phyloP scores from a whole-genome alignment of 1,140 invertebrate species.

The Caerostris extrusa region DNA sequence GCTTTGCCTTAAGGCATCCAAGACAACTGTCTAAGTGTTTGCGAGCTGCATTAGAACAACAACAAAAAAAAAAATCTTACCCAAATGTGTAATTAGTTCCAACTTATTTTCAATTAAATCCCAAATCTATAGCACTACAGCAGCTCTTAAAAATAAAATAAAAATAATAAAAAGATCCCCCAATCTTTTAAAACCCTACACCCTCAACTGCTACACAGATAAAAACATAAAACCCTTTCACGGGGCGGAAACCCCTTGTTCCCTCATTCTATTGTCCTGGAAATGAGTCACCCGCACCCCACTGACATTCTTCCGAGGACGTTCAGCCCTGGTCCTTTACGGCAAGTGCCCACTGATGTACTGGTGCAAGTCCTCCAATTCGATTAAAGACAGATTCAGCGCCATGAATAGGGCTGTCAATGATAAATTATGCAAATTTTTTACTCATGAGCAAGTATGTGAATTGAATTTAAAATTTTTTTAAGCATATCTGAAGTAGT shows the following conservation, averaged over 20 bases:
- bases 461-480: too few relatives aligned
- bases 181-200: conserved; percentile 27
- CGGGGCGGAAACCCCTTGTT: conserved; percentile 1
- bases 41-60: too few relatives aligned
- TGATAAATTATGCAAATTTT: too few relatives aligned
- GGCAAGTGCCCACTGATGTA: not conserved
- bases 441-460: too few relatives aligned
- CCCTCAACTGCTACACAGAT: conserved; percentile 21
- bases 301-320: conserved; percentile 23
- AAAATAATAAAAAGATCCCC: not conserved
- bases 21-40: too few relatives aligned
- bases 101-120: conserved; percentile 1
- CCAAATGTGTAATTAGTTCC: not conserved
- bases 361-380: conserved; percentile 20
- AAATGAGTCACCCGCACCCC: conserved; percentile 50
- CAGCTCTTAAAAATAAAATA: not conserved
- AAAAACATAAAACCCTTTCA: conserved; percentile 65
- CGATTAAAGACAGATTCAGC: too few relatives aligned
- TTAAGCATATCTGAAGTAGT: too few relatives aligned
- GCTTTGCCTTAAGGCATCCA: too few relatives aligned
- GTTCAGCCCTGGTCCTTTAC: not conserved
- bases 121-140: not conserved
- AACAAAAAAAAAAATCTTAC: too few relatives aligned
- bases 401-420: too few relatives aligned
- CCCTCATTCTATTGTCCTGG: conserved; percentile 23